phyloP scores from a whole-genome alignment of 2,888 invertebrate species.

The Parnassius mnemosyne region DNA sequence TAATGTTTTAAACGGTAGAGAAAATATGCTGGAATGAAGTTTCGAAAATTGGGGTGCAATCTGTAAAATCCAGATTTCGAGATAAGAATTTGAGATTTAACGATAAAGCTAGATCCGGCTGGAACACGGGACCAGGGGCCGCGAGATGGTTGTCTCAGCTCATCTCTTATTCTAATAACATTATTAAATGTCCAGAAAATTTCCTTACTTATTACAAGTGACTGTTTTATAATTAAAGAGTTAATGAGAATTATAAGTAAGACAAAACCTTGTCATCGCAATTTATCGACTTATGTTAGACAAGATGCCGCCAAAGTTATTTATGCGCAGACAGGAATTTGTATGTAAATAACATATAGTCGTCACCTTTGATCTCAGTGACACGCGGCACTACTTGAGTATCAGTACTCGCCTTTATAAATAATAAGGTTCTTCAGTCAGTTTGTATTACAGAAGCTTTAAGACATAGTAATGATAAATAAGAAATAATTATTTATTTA shows the following conservation, averaged over 20 bases:
- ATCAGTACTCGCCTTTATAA: conserved; percentile 25
- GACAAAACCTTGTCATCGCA: conserved; percentile 15
- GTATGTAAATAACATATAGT: conserved; percentile 34
- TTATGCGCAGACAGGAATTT: conserved; percentile 42
- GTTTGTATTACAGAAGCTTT: not conserved
- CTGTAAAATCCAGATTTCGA: no score
- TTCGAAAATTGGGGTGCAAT: no score
- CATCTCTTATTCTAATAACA: no score
- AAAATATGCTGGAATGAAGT: no score
- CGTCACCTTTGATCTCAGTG: conserved; percentile 46
- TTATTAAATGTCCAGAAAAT: not conserved
- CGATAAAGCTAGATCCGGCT: no score
- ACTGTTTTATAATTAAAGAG: not conserved
- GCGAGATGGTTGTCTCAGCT: no score
- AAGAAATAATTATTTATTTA: not conserved
- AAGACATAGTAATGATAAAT: not conserved
- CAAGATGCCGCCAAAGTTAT: conserved; percentile 26
- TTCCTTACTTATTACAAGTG: not conserved
- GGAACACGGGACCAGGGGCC: no score
- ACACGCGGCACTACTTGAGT: conserved; percentile 37
- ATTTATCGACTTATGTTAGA: conserved; percentile 36
- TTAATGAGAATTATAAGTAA: conserved; percentile 2
- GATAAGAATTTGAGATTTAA: no score
- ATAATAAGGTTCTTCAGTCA: conserved; percentile 5
- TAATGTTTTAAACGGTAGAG: no score